Conservation (phyloP, 1,140 invertebrate genomes). For the Thaumetopoea pityocampa region DNA sequence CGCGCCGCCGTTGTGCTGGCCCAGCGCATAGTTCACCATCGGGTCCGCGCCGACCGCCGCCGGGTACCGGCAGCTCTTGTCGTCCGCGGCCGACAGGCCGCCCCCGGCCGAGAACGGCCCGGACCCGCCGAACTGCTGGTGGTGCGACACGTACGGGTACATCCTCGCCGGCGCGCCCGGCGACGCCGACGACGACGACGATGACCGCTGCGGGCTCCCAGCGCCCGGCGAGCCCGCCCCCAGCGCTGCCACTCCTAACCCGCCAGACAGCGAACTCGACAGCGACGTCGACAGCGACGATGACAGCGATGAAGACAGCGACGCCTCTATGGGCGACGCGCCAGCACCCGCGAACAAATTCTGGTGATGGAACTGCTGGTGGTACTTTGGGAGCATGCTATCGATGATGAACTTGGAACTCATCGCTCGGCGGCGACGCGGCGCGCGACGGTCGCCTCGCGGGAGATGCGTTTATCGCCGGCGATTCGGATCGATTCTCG, state of each 20-base stretch:
- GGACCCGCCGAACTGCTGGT: constrained; percentile 76
- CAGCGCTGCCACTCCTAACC: constrained; percentile 67
- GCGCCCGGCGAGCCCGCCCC: constrained; percentile 72
- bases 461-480: constrained; percentile 72
- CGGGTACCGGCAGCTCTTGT: constrained; percentile 87
- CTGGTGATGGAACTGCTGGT: constrained; percentile 77
- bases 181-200: constrained; percentile 65
- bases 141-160: constrained; percentile 82
- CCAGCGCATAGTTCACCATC: constrained; percentile 87
- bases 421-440: constrained; percentile 83
- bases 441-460: constrained; percentile 72
- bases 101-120: constrained; percentile 70
- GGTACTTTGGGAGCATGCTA: constrained; percentile 97
- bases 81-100: constrained; percentile 78
- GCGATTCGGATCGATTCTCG: constrained; percentile 72
- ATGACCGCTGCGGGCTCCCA: constrained; percentile 73
- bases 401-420: constrained; percentile 97
- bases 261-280: constrained; percentile 81
- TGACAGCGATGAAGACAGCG: constrained; percentile 81
- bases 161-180: constrained; percentile 78
- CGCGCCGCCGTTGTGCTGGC: constrained; percentile 85
- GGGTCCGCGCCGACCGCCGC: constrained; percentile 83
- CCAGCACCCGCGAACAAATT: constrained; percentile 76
- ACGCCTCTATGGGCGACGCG: constrained; percentile 67
- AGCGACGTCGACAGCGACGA: constrained; percentile 78